Conservation (phyloP, 2,888 invertebrate species). For the Pseudanteris insignis region DNA sequence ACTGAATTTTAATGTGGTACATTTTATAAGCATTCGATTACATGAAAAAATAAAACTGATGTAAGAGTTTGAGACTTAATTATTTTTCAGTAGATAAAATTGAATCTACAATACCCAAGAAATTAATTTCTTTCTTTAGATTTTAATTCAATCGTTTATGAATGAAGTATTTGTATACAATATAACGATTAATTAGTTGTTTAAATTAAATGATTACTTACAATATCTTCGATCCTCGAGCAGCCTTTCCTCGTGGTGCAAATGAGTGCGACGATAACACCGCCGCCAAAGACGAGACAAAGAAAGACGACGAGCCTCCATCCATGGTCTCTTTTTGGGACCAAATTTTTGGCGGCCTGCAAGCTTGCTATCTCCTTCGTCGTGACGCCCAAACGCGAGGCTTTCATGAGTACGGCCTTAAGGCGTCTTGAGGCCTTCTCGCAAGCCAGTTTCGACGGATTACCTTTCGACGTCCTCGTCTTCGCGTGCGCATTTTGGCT, state of each 20-base stretch:
- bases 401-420: slow-evolving; percentile 58
- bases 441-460: slow-evolving; percentile 61
- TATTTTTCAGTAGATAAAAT: no score
- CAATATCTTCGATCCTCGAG: slow-evolving; percentile 63
- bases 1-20: no score
- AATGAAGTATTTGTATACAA: neutral
- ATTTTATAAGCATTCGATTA: no score
- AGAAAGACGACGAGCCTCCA: slow-evolving; percentile 63
- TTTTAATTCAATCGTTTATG: no score
- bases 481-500: slow-evolving; percentile 58
- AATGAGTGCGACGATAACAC: slow-evolving; percentile 61
- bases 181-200: neutral
- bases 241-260: slow-evolving; percentile 62
- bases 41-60: no score
- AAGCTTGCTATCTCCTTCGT: slow-evolving; percentile 58
- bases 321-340: slow-evolving; percentile 61
- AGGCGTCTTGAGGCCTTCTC: slow-evolving; percentile 61
- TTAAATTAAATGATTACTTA: slow-evolving; percentile 55
- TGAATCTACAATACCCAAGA: no score
- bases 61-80: no score
- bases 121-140: no score
- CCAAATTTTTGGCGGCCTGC: slow-evolving; percentile 58
- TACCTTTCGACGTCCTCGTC: slow-evolving; percentile 55
- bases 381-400: slow-evolving; percentile 59
- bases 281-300: slow-evolving; percentile 61